Conservation (phyloP, 2,888 invertebrate genomes). For the Lissocephala sabroskyi region DNA sequence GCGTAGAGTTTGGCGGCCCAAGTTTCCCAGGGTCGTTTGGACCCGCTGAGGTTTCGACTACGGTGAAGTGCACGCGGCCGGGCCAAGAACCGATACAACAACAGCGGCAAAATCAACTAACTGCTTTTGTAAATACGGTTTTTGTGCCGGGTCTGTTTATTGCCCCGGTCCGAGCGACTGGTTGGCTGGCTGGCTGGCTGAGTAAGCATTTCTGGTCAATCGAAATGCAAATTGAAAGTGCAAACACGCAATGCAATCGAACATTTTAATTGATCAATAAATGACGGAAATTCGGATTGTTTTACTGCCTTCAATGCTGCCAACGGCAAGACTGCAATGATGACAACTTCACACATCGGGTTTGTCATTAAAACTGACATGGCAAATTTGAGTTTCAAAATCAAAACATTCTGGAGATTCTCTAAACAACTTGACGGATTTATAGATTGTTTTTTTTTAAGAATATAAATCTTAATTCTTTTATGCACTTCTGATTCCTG, state of each 20-base stretch:
- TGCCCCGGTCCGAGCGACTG: constrained; percentile 20
- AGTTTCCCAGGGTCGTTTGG: background rate
- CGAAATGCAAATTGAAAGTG: constrained; percentile 32
- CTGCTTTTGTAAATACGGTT: no score
- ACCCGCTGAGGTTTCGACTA: no score
- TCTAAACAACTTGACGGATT: no score
- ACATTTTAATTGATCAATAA: constrained; percentile 54
- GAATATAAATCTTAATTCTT: no score
- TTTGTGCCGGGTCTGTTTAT: constrained; percentile 6
- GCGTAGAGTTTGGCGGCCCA: background rate
- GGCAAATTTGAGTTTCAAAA: constrained; percentile 33
- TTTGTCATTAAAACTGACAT: constrained; percentile 35
- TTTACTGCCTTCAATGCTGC: constrained; percentile 7
- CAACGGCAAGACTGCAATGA: constrained; percentile 21
- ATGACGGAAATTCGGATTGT: constrained; percentile 57
- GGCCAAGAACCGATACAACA: no score
- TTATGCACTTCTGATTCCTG: no score
- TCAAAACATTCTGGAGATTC: no score
- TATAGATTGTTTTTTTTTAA: no score
- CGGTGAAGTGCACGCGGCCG: no score
- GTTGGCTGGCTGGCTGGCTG: constrained; percentile 2
- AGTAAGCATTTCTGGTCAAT: background rate
- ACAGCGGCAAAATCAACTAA: no score
- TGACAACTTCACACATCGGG: constrained; percentile 37
- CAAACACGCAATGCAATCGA: constrained; percentile 34